phyloP scores from a whole-genome alignment of 2,797 vertebrate genomes.

The Anguilla marmorata region DNA sequence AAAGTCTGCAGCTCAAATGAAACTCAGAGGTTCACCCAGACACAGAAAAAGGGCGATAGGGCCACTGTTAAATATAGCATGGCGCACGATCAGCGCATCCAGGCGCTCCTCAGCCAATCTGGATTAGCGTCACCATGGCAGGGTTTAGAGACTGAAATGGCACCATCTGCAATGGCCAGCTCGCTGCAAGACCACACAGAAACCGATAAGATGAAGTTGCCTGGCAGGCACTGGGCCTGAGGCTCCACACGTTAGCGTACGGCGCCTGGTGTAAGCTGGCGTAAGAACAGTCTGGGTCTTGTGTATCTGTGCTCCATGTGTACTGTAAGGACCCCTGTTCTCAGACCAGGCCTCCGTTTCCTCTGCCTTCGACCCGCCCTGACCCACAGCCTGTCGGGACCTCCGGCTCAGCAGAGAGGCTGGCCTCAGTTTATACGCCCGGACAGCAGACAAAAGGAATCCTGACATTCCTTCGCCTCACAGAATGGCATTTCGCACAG shows the following conservation, averaged over 20 bases:
- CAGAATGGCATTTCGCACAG: conserved; percentile 21
- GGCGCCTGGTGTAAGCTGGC: neutral
- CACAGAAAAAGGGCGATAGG: neutral
- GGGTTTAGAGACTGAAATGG: neutral
- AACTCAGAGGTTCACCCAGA: neutral
- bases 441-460: conserved; percentile 45
- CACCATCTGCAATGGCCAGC: neutral
- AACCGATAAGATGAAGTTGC: neutral
- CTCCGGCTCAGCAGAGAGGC: conserved; percentile 10
- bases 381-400: conserved; percentile 48
- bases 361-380: conserved; percentile 52
- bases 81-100: neutral
- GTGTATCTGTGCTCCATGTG: neutral
- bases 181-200: neutral
- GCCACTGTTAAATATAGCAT: neutral
- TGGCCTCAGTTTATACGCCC: neutral
- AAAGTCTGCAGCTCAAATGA: neutral
- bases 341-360: neutral
- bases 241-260: no score
- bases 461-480: conserved; percentile 48
- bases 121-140: neutral
- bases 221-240: neutral
- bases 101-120: neutral
- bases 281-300: neutral
- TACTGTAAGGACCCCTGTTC: neutral